phyloP scores from a whole-genome alignment of 2,888 invertebrate species.

The Plutella xylostella region DNA sequence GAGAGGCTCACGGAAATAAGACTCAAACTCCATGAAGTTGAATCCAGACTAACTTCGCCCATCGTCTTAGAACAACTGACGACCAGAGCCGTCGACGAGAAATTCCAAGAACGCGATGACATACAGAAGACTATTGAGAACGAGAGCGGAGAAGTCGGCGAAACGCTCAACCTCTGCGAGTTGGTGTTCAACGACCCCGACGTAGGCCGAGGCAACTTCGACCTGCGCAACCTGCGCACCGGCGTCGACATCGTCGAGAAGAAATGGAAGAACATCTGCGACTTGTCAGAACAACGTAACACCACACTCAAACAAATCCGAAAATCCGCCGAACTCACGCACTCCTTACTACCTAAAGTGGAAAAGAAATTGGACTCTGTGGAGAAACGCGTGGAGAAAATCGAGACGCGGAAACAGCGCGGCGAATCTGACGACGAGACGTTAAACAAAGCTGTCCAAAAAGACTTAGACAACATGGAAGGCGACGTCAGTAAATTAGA shows the following conservation, averaged over 20 bases:
- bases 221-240: conserved; percentile 74
- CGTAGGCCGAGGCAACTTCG: conserved; percentile 77
- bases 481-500: conserved; percentile 74
- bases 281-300: conserved; percentile 75
- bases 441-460: conserved; percentile 68
- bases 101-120: conserved; percentile 77
- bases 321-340: conserved; percentile 75
- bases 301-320: conserved; percentile 47
- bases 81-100: conserved; percentile 75
- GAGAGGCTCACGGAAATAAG: conserved; percentile 78
- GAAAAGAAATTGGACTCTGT: conserved; percentile 72
- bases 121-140: conserved; percentile 81
- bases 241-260: conserved; percentile 80
- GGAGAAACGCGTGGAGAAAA: conserved; percentile 70
- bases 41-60: conserved; percentile 75
- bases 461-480: conserved; percentile 72
- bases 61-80: conserved; percentile 75
- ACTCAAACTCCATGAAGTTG: conserved; percentile 78
- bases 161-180: conserved; percentile 83
- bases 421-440: conserved; percentile 63
- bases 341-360: conserved; percentile 72
- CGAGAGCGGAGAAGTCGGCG: conserved; percentile 81
- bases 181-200: conserved; percentile 81
- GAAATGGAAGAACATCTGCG: conserved; percentile 84
- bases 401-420: conserved; percentile 51